Evolutionary conservation across 2,113 vertebrate species (phyloP).

Genomic region (Phrynosoma blainvillii): DNA sequence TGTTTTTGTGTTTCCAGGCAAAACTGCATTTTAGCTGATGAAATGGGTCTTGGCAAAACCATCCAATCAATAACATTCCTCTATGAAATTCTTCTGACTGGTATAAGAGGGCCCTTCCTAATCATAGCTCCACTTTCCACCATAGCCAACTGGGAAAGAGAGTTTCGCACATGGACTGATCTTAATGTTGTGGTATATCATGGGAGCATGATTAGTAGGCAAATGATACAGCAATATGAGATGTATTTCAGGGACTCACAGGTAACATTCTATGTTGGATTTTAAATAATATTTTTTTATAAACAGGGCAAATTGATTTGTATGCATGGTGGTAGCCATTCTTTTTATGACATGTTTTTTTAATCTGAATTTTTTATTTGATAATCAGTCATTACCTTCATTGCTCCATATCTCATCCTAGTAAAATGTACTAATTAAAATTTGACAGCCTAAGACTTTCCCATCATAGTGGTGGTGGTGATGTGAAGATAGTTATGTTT

Average conservation of each 20-base stretch:
- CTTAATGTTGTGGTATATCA: constrained; percentile 97
- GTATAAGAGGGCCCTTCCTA: constrained; percentile 92
- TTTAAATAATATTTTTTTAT: not conserved
- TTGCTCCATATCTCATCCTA: not conserved
- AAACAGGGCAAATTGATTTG: constrained; percentile 14
- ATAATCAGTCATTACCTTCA: not conserved
- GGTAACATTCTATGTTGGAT: constrained; percentile 71
- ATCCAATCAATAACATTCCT: constrained; percentile 99
- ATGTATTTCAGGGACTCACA: constrained; percentile 98
- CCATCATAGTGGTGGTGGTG: not conserved
- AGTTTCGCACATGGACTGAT: constrained; percentile 95
- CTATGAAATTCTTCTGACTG: constrained; percentile 89
- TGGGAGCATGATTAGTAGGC: constrained; percentile 94
- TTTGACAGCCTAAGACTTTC: constrained; percentile 14
- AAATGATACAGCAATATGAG: constrained; percentile 99
- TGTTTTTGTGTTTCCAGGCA: constrained; percentile 78
- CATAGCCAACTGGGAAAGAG: constrained; percentile 98
- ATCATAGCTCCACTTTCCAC: constrained; percentile 98
- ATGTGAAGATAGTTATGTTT: not conserved
- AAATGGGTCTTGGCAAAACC: constrained; percentile 99
- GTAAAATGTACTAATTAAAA: not conserved
- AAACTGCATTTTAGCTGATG: constrained; percentile 98
- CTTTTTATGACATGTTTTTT: not conserved
- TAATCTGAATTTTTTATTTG: not conserved
- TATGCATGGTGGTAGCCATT: constrained; percentile 17